A percentile compares a stretch with the other conserved stretches of the same genome.
Conservation (phyloP, 1,140 invertebrate species). For the Drosophila gunungcola region DNA sequence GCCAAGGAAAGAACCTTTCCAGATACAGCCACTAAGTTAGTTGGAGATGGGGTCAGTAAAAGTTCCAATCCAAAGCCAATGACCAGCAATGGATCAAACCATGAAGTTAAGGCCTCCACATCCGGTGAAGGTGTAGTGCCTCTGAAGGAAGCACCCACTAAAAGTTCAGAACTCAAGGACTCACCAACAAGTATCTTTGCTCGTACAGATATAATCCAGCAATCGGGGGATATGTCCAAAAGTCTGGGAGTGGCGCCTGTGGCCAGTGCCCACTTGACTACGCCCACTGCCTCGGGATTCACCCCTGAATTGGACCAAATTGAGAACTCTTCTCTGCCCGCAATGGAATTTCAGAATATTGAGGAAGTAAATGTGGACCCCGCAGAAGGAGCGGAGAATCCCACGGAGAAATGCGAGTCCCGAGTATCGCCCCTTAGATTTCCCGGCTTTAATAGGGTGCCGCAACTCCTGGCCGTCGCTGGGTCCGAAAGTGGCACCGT, state of each 20-base stretch:
- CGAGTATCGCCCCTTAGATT: slow-evolving; percentile 15
- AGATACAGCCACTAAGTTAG: neutral
- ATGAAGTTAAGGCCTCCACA: neutral
- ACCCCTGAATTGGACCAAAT: neutral
- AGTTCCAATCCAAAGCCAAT: neutral
- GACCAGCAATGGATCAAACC: neutral
- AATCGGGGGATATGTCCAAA: neutral
- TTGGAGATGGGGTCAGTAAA: neutral
- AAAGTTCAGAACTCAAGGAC: neutral
- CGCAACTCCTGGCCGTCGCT: slow-evolving; percentile 61
- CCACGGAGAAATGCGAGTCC: no score
- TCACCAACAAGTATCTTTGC: no score
- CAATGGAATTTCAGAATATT: neutral
- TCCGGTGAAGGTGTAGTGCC: neutral
- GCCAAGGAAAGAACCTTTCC: neutral
- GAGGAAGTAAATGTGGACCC: neutral
- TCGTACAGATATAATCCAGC: neutral
- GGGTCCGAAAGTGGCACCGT: slow-evolving; percentile 70
- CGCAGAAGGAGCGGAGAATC: neutral
- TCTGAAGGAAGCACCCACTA: neutral
- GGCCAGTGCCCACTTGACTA: neutral
- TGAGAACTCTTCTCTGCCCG: neutral
- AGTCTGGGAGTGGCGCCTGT: neutral
- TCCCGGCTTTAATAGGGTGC: slow-evolving; percentile 56
- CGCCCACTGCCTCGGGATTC: neutral